phyloP scores from a whole-genome alignment of 2,797 vertebrate genomes.

The Petrocephalus schoutedeni region DNA sequence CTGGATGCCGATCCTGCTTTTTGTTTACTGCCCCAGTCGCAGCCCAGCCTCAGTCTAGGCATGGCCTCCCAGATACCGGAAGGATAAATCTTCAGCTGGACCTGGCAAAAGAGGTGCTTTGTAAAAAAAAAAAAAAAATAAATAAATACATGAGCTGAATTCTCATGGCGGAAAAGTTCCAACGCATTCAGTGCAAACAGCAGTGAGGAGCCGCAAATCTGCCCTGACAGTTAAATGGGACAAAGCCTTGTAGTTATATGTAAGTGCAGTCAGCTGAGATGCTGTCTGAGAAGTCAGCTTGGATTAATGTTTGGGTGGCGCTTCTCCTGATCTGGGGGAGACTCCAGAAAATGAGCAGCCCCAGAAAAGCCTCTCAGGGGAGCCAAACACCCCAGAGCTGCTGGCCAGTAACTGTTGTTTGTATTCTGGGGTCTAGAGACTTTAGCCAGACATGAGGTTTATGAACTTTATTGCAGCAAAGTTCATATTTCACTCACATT shows the following conservation, averaged over 20 bases:
- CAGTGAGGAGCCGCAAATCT: neutral
- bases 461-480: neutral
- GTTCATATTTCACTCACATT: neutral
- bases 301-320: neutral
- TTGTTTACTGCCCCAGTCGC: neutral
- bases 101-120: neutral
- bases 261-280: neutral
- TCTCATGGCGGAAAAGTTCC: neutral
- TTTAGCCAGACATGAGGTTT: neutral
- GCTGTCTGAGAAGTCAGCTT: neutral
- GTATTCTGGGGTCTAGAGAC: neutral
- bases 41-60: neutral
- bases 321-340: neutral
- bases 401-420: neutral
- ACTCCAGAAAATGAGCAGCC: neutral
- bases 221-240: neutral
- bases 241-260: neutral
- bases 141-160: neutral
- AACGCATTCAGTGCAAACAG: neutral
- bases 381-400: neutral
- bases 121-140: neutral
- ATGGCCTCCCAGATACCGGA: neutral
- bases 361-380: neutral
- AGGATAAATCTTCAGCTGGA: neutral
- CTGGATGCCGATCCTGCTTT: neutral